phyloP scores from a whole-genome alignment of 2,888 invertebrate species.

The Megaustenia siamemsis region DNA sequence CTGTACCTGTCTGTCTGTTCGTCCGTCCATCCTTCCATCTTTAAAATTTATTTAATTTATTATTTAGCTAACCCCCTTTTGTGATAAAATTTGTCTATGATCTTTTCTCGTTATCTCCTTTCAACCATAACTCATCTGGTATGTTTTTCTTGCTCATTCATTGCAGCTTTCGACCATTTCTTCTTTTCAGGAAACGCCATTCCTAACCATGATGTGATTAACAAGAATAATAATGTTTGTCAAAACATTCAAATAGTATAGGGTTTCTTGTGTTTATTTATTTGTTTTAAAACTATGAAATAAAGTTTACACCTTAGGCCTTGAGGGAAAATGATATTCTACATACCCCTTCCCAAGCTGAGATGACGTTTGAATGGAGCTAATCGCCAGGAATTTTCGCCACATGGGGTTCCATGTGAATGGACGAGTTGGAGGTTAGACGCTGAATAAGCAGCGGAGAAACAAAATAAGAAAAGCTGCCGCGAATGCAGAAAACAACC shows the following conservation, averaged over 20 bases:
- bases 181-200: no score
- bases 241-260: not conserved
- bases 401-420: not conserved
- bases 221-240: not conserved
- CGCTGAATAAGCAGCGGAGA: conserved; percentile 1
- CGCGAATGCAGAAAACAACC: not conserved
- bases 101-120: no score
- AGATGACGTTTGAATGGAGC: conserved; percentile 18
- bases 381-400: conserved; percentile 29
- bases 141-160: no score
- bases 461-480: conserved; percentile 5
- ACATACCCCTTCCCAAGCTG: not conserved
- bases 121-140: no score
- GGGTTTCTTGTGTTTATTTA: not conserved
- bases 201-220: not conserved
- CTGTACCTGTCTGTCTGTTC: no score
- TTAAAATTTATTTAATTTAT: no score
- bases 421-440: conserved; percentile 2
- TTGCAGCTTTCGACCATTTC: no score
- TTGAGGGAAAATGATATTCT: no score
- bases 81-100: no score
- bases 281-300: not conserved
- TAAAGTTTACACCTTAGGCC: not conserved
- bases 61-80: no score
- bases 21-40: no score